Evolutionary conservation across 2,113 vertebrate genomes (phyloP), one percentile per base, ranked within the genome.

Genomic region (Eretmochelys imbricata): DNA sequence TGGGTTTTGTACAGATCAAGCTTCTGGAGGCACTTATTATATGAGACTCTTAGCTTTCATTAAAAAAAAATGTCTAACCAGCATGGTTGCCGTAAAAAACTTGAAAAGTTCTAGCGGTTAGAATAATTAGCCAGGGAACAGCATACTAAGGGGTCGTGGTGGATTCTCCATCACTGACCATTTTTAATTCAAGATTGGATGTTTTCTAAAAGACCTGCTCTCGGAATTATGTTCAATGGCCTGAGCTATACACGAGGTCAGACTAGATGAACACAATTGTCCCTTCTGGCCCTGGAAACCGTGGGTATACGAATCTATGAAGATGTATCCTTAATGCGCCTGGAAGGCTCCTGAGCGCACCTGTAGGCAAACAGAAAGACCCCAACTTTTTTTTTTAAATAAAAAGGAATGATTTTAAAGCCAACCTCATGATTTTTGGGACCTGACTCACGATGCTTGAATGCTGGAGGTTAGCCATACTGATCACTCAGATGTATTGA

Each of bases 11-110:
- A 87, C 2, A 49, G 29, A 27, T 72, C 5, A 48, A 8, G n/a
- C 53, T 0, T 0, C 1, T 59, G 17, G 25, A 78, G 85, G 38
- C 13, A 57, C 35, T 90, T 89, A 53, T 19, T 25, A 19, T 24
- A 20, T 0, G 5, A 35, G 6, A 35, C 5, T 27, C 1, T 59
- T 62, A 0, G 0, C 59, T 72, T 31, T 16, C 5, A 51, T 1
- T 25, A 49, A 49, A 19, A 17, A 59, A 82, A 50, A 75, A 29
- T 76, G n/a, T 76, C 35, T 76, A 25, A 42, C 5, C 22, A 42
- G n/a, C 5, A 13, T 46, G 72, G 72, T 76, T 76, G 22, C 42
- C 25, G 72, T 12, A 3, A 76, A 25, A 75, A 75, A 10, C 22
- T 75, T 75, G 22, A 46, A 17, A 69, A 69, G 62, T 69, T n/a